Evolutionary conservation across 1,140 invertebrate species (phyloP), one percentile per base, ranked within the genome.

Genomic region (Coenobita brevimanus): DNA sequence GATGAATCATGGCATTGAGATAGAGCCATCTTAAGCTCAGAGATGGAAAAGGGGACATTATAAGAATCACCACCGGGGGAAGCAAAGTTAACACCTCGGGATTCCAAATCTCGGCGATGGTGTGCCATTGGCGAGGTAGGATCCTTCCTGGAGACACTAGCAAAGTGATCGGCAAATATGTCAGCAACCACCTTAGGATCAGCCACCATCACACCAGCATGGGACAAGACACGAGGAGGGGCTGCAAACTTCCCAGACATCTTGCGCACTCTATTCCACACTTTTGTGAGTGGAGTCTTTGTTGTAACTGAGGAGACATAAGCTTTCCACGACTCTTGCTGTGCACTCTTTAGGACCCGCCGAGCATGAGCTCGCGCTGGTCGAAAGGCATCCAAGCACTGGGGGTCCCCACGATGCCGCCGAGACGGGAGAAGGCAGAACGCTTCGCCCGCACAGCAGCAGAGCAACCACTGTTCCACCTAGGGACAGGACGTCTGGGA

Each of bases 381-480:
- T 30, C 67, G 30, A 30, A 71, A 71, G 27, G 67, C 67, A 71
- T 71, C 67, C 67, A 71, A 21, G 67, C 67, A 71, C 17, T 17
- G 67, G 27, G 67, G 67, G 67, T 57, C 54, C 54, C 54, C 10
- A 57, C 10, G 10, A n/a, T 30, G 67, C 10, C 27, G 67, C 15
- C 67, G 27, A 69, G n/a, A n/a, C n/a, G n/a, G n/a, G n/a, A n/a
- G n/a, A n/a, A n/a, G n/a, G n/a, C n/a, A n/a, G n/a, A n/a, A n/a
- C n/a, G n/a, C n/a, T n/a, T n/a, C n/a, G n/a, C n/a, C n/a, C n/a
- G n/a, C n/a, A n/a, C n/a, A n/a, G n/a, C n/a, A n/a, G n/a, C n/a
- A n/a, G n/a, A n/a, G n/a, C n/a, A n/a, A n/a, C n/a, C n/a, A n/a
- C n/a, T n/a, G n/a, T n/a, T n/a, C n/a, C n/a, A n/a, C n/a, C n/a